These are phyloP conservation scores for Prunella himalayana DNA, from an alignment of 2,113 vertebrate species.

Conservation along the genomic window DNA sequence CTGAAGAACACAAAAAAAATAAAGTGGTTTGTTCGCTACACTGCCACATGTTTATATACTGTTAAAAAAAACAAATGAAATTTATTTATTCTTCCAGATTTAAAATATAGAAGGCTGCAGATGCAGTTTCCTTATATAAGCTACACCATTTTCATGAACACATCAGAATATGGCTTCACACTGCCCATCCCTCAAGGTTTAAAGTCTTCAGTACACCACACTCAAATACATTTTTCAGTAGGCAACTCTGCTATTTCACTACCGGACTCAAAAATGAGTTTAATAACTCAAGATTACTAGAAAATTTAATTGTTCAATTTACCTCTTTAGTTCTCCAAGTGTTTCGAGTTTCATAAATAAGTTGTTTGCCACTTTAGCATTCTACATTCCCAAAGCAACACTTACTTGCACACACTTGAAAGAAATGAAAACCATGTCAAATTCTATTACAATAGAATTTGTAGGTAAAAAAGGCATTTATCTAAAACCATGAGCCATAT, in stretches of 20 bases:
- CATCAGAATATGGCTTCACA: neutral
- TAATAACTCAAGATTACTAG: neutral
- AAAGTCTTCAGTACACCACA: neutral
- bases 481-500: neutral
- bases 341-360: neutral
- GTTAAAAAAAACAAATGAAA: neutral
- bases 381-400: neutral
- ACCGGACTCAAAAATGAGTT: neutral
- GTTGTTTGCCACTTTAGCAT: neutral
- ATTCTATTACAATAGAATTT: neutral
- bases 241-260: neutral
- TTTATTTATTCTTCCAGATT: neutral
- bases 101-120: neutral
- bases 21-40: neutral
- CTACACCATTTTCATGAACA: neutral
- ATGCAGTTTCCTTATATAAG: neutral
- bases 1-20: neutral
- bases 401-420: neutral
- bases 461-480: neutral
- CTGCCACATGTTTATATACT: neutral
- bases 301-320: neutral
- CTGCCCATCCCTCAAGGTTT: neutral
- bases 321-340: neutral
- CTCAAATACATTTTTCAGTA: neutral
- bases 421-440: neutral